Evolutionary conservation across 2,797 vertebrate species (phyloP).

Genomic region (Sarcophilus harrisii): DNA sequence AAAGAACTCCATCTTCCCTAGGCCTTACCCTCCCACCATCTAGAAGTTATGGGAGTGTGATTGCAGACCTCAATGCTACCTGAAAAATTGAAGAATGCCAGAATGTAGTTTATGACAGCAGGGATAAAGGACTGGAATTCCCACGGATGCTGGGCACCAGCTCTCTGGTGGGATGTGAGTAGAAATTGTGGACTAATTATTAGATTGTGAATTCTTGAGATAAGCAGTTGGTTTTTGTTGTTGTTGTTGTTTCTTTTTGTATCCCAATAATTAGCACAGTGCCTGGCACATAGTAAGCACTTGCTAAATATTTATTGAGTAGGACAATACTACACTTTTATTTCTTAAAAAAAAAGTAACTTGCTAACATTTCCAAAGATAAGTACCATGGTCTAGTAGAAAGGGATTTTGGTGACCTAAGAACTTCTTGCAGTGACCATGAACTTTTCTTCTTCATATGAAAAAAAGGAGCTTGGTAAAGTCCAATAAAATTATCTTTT

Average conservation of each 20-base stretch:
- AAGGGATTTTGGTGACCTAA: neutral
- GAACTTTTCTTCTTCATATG: neutral
- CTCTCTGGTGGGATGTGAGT: neutral
- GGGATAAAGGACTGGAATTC: neutral
- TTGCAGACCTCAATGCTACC: neutral
- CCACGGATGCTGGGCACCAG: neutral
- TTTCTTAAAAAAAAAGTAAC: neutral
- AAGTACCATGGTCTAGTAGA: neutral
- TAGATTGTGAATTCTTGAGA: neutral
- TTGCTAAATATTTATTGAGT: neutral
- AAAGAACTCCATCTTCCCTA: neutral
- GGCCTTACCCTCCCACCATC: too few relatives aligned
- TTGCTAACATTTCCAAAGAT: neutral
- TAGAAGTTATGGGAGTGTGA: neutral
- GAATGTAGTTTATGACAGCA: too few relatives aligned
- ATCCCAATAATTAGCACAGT: neutral
- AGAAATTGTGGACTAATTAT: neutral
- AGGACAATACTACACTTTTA: neutral
- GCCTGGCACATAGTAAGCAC: neutral
- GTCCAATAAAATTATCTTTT: neutral
- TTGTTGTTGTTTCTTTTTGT: neutral
- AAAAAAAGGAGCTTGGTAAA: slow-evolving; percentile 28
- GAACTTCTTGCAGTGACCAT: neutral
- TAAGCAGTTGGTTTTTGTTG: neutral
- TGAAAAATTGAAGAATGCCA: neutral